Evolutionary conservation across 2,888 invertebrate species (phyloP), one percentile per base, ranked within the genome.

Genomic region (Lingula anatina): DNA sequence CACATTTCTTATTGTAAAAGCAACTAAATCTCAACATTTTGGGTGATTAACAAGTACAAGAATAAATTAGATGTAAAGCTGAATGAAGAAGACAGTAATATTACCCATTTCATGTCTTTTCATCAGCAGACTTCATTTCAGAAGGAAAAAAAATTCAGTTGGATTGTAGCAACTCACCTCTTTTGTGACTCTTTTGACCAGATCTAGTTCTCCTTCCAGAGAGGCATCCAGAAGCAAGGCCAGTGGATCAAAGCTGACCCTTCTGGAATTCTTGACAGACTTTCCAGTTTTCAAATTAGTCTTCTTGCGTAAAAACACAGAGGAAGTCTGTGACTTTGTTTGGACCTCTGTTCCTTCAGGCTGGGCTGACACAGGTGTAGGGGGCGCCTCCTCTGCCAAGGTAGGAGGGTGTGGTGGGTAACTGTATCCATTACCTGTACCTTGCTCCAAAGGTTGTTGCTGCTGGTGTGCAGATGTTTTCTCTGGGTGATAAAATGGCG

Each of bases 221-320:
- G 96, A 94, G 41, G 97, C 97, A 78, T 99, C 99, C 68, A 99
- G 81, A 44, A 99, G 82, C 44, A 99, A 81, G 0, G 97, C 96
- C 65, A 97, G 81, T 21, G 99, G 97, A 81, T 99, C 97, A 73
- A 99, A 99, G 75, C 93, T 94, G 35, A 99, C 96, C 52, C 94
- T 50, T 26, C 69, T 62, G 20, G 54, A 52, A 23, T 66, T 62
- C 36, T 62, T 65, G 47, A 56, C 57, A 7, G 61, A 63, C 37
- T 68, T 65, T 54, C 71, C 68, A 25, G 70, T 78, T 75, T 91
- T 89, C 65, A 70, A 55, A 51, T 68, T 70, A 15, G 65, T 62
- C 52, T 71, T 70, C 46, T 64, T 67, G 49, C 55, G 27, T 12
- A 27, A 7, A 5, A 51, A 21, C 36, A 28, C 15, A 20, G 28